Conservation (phyloP, 2,888 invertebrate genomes). For the Drosophila macrospina region DNA sequence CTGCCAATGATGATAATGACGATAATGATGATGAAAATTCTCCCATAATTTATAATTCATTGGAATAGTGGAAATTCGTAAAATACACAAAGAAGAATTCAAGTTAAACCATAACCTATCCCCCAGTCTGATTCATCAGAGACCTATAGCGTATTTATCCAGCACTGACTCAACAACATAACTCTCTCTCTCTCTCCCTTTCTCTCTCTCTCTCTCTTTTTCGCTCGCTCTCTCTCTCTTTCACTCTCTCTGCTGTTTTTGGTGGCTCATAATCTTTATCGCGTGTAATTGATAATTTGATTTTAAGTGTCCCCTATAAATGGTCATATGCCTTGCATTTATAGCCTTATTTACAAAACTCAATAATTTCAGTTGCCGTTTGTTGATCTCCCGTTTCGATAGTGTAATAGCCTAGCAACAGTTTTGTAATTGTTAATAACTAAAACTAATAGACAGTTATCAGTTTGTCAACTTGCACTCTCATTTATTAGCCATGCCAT, state of each 20-base stretch:
- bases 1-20: conserved; percentile 36
- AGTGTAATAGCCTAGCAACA: conserved; percentile 45
- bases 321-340: conserved; percentile 52
- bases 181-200: not conserved
- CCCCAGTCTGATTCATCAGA: conserved; percentile 18
- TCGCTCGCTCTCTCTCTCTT: not conserved
- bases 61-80: not conserved
- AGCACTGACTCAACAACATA: not conserved
- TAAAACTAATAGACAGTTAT: not conserved
- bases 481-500: conserved; percentile 8
- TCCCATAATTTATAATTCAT: not conserved
- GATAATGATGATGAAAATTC: conserved; percentile 55
- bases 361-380: conserved; percentile 37
- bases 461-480: conserved; percentile 1
- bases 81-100: conserved; percentile 5
- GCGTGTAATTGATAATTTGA: conserved; percentile 50
- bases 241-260: not conserved
- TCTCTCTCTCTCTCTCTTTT: not conserved
- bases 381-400: conserved; percentile 51
- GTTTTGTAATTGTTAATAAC: conserved; percentile 15
- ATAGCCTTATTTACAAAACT: conserved; percentile 51
- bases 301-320: conserved; percentile 55
- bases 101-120: conserved; percentile 68
- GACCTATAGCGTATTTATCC: not conserved
- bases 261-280: conserved; percentile 44